Percentiles rank a stretch among this genome's conserved stretches.
These are phyloP conservation scores for Pseudomyrmex concolor DNA, from an alignment of 1,140 invertebrate species.

Conservation along the genomic window DNA sequence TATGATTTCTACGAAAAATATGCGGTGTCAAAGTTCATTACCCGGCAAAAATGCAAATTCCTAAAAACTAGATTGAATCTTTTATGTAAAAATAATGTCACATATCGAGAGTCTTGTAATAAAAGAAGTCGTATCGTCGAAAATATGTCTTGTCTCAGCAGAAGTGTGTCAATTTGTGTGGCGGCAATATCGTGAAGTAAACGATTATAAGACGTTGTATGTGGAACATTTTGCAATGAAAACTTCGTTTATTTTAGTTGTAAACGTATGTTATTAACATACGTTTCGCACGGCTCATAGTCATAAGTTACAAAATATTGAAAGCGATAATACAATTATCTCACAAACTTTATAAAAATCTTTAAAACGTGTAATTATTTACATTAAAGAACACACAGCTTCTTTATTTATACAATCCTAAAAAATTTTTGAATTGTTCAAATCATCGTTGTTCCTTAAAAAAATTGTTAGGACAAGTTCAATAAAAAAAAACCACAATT, in stretches of 20 bases:
- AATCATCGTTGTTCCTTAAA: too few species aligned
- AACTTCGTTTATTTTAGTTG: conserved; percentile 25
- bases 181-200: conserved; percentile 18
- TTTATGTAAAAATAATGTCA: neutral
- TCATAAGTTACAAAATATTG: neutral
- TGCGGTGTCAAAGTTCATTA: conserved; percentile 17
- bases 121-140: conserved; percentile 11
- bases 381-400: too few species aligned
- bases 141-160: neutral
- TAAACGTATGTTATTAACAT: neutral
- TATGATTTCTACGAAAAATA: neutral
- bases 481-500: neutral
- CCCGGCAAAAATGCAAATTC: neutral
- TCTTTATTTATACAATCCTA: too few species aligned
- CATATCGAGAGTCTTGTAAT: conserved; percentile 37
- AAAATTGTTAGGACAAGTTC: too few species aligned
- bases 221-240: conserved; percentile 12
- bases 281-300: neutral
- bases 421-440: too few species aligned
- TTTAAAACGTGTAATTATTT: too few species aligned
- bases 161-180: neutral
- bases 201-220: conserved; percentile 31
- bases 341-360: too few species aligned
- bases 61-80: neutral
- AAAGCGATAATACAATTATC: neutral